phyloP scores from a whole-genome alignment of 2,888 invertebrate genomes.

The Galerucella nymphaeae region DNA sequence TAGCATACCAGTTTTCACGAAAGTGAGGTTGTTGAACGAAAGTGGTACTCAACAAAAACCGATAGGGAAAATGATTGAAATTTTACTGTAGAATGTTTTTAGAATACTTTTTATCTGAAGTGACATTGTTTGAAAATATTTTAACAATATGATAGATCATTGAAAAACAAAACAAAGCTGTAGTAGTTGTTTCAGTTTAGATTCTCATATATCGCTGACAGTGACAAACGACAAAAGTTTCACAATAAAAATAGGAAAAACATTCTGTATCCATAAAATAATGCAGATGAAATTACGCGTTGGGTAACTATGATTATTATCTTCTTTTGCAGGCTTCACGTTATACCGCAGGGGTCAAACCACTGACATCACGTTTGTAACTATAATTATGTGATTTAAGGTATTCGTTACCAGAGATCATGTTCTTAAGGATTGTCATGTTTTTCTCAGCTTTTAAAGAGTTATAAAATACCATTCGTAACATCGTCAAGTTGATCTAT shows the following conservation, averaged over 20 bases:
- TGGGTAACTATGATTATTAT: slow-evolving; percentile 8
- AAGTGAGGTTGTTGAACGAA: slow-evolving; percentile 15
- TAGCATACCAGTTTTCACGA: slow-evolving; percentile 10
- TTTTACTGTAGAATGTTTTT: not conserved
- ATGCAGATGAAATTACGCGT: slow-evolving; percentile 3
- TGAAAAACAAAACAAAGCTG: too few relatives aligned
- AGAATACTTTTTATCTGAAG: too few relatives aligned
- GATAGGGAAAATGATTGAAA: not conserved
- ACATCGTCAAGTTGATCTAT: too few relatives aligned
- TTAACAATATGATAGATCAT: too few relatives aligned
- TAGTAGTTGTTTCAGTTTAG: too few relatives aligned
- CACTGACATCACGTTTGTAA: slow-evolving; percentile 6
- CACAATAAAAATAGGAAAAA: not conserved
- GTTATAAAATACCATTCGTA: not conserved
- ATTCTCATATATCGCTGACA: not conserved
- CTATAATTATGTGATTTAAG: not conserved
- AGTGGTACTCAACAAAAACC: not conserved
- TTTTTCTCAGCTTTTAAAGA: not conserved
- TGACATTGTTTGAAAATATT: too few relatives aligned
- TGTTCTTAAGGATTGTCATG: not conserved
- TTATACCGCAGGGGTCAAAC: slow-evolving; percentile 1
- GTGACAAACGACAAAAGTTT: not conserved
- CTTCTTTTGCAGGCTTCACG: slow-evolving; percentile 11
- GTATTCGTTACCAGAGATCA: not conserved
- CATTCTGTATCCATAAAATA: not conserved